Percentiles rank a stretch among this genome's conserved stretches.
These are phyloP conservation scores for Drosophila ficusphila DNA, from an alignment of 1,140 invertebrate genomes.

Conservation along the genomic window DNA sequence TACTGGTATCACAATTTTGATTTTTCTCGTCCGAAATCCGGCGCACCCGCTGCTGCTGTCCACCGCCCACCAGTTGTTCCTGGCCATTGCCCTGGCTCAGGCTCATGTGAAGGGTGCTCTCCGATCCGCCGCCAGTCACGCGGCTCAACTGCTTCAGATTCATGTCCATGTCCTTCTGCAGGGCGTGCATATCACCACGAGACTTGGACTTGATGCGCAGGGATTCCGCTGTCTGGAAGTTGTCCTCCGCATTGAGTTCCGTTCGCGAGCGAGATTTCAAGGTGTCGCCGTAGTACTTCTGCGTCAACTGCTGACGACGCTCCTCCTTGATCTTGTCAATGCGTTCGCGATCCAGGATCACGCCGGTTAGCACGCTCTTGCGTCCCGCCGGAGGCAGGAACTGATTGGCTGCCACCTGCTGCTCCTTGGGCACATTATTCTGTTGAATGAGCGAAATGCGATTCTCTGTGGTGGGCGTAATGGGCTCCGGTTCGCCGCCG, in stretches of 20 bases:
- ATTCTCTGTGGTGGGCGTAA: conserved; percentile 86
- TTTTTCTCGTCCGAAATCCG: conserved; percentile 84
- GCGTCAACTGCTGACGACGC: conserved; percentile 91
- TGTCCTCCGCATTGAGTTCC: conserved; percentile 75
- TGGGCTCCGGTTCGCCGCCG: conserved; percentile 55
- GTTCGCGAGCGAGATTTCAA: conserved; percentile 85
- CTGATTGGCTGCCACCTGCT: conserved; percentile 7
- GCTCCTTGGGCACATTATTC: conserved; percentile 80
- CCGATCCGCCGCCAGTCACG: conserved; percentile 62
- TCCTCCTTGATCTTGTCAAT: conserved; percentile 97
- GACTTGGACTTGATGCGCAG: conserved; percentile 83
- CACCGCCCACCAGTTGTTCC: conserved; percentile 32
- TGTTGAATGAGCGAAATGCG: conserved; percentile 87
- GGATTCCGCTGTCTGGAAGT: conserved; percentile 69
- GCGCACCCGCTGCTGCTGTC: conserved; percentile 62
- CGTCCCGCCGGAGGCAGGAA: conserved; percentile 51
- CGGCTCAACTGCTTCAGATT: conserved; percentile 74
- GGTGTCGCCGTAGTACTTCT: conserved; percentile 94
- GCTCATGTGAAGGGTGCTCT: conserved; percentile 55
- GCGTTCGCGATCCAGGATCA: conserved; percentile 88
- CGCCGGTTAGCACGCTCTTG: conserved; percentile 79
- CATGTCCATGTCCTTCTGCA: conserved; percentile 81
- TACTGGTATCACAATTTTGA: conserved; percentile 83
- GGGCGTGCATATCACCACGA: conserved; percentile 72
- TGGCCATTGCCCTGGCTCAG: conserved; percentile 24